Percentiles rank a stretch among this genome's conserved stretches.
Conservation (phyloP, 2,797 vertebrate species). For the Melanogrammus aeglefinus region DNA sequence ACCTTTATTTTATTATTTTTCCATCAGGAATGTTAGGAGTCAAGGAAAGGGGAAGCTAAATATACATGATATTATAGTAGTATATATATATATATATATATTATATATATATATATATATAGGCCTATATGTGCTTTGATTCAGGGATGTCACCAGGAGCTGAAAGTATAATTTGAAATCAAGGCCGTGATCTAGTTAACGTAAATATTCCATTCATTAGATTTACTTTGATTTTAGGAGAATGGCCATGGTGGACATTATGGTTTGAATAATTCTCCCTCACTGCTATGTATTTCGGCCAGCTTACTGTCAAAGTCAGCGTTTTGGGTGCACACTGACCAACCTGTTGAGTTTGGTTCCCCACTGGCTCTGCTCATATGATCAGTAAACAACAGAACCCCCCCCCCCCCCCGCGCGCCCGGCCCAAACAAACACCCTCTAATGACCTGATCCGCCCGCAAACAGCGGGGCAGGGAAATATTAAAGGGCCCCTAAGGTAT, state of each 20-base stretch:
- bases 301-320: neutral
- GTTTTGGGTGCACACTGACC: too few relatives aligned
- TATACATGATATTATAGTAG: too few relatives aligned
- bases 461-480: constrained; percentile 29
- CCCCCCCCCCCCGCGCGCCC: constrained; percentile 25
- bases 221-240: too few relatives aligned
- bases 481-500: constrained; percentile 31
- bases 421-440: neutral
- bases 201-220: too few relatives aligned
- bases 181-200: too few relatives aligned
- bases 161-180: too few relatives aligned
- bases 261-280: neutral
- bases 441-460: constrained; percentile 35
- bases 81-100: neutral
- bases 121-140: neutral
- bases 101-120: too few relatives aligned
- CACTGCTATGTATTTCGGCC: neutral
- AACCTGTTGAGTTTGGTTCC: too few relatives aligned
- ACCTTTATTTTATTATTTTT: too few relatives aligned
- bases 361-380: constrained; percentile 12
- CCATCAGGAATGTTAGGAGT: too few relatives aligned
- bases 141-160: too few relatives aligned
- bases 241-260: too few relatives aligned
- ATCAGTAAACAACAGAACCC: constrained; percentile 24
- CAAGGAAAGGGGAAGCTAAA: neutral